Evolutionary conservation across 92 coral and sea anemone species (phyloP), one percentile per base, ranked within the genome.

Genomic region (Anthopleura xanthogrammica): DNA sequence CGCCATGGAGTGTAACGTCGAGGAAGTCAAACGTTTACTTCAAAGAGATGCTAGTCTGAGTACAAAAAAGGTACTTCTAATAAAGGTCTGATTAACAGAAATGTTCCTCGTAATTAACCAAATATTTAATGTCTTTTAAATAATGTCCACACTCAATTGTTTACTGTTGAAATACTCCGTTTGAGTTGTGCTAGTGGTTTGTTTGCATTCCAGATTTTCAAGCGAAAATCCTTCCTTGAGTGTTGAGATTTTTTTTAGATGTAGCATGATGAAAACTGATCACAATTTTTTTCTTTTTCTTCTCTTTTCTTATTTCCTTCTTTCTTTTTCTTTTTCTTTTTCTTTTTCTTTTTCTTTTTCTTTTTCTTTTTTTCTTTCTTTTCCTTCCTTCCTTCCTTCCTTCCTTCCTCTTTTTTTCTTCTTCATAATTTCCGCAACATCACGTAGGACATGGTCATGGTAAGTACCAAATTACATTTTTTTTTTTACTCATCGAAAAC

Each of bases 21-120:
- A 87, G 5, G 91, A 84, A 65, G 79, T 88, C 29, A 81, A 80
- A 75, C 56, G 65, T 42, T 78, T 90, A 41, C 75, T 92, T 13
- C 87, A 90, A 60, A 76, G 83, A 39, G 89, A 92, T 71, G 84
- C 92, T 6, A 82, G 70, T 64, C 85, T 92, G 48, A 90, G 79
- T 4, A 77, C 87, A 12, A 87, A 77, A 75, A 90, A 92, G 92
- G 96, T 92, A 60, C 6, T 46, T 29, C 36, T 29, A 29, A 29
- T 29, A 29, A 29, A 29, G 36, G 36, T 29, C 36, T 29, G 36
- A 29, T 29, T 29, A 29, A 29, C 36, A 29, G 36, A 29, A 29
- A 29, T 29, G 36, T 29, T 29, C 36, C 36, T 1, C 36, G 36
- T 29, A 29, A 29, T 29, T 29, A 29, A 29, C 0, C 36, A 29